phyloP scores from a whole-genome alignment of 2,797 vertebrate species.

The Characodon lateralis region DNA sequence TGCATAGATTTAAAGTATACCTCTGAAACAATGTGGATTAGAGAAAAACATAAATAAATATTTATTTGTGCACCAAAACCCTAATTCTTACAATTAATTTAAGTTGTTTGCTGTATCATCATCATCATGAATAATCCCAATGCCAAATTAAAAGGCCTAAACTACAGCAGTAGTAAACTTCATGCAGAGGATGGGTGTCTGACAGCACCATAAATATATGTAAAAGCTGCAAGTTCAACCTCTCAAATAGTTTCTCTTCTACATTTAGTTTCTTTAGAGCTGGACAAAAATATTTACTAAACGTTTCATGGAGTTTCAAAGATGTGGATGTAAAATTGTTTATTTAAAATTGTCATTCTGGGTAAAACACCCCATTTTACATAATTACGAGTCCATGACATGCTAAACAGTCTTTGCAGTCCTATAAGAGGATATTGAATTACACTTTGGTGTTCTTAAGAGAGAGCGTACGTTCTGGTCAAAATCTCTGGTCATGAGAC shows the following conservation, averaged over 20 bases:
- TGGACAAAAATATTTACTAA: not conserved
- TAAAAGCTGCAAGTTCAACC: not conserved
- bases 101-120: not conserved
- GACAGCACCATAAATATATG: not conserved
- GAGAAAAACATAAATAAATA: not conserved
- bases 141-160: not conserved
- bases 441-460: constrained; percentile 54
- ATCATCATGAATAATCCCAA: not conserved
- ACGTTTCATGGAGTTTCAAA: not conserved
- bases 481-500: constrained; percentile 61
- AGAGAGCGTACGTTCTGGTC: constrained; percentile 37
- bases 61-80: not conserved
- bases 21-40: not conserved
- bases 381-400: constrained; percentile 32
- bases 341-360: constrained; percentile 11
- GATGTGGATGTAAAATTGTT: not conserved
- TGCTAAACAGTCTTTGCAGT: constrained; percentile 28
- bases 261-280: not conserved
- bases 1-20: not conserved
- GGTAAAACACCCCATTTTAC: constrained; percentile 38
- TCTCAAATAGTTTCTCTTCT: not conserved
- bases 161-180: not conserved
- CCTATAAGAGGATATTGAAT: constrained; percentile 60
- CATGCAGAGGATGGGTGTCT: not conserved
- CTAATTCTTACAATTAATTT: not conserved